These are phyloP conservation scores for Australoheros scitulus DNA, from an alignment of 2,113 vertebrate genomes.

Conservation along the genomic window DNA sequence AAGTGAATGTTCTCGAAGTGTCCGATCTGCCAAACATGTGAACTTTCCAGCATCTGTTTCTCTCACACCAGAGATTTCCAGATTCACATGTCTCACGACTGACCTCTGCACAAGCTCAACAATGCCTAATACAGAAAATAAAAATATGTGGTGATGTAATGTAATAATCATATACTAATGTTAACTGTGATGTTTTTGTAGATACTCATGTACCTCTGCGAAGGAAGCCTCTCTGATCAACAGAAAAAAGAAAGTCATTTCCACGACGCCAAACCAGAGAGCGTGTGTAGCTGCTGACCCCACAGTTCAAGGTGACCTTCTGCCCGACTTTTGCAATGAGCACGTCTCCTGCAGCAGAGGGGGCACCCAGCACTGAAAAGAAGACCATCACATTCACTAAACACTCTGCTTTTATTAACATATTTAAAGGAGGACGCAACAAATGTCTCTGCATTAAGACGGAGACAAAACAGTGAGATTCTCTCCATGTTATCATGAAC, in stretches of 20 bases:
- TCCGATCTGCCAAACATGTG: accelerated
- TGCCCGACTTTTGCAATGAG: background rate
- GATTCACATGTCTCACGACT: accelerated
- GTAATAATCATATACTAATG: accelerated
- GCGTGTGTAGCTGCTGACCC: accelerated
- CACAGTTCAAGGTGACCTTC: background rate
- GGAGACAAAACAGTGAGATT: background rate
- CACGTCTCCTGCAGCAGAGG: conserved; percentile 22
- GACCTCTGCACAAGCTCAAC: accelerated
- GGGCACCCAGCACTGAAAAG: conserved; percentile 55
- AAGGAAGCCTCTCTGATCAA: accelerated
- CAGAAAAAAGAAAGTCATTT: accelerated
- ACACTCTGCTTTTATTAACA: background rate
- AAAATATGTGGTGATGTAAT: background rate
- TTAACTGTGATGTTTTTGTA: accelerated
- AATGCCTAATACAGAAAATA: background rate
- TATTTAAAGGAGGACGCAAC: background rate
- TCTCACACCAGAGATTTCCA: background rate
- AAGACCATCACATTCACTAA: background rate
- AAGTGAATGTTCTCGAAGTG: accelerated
- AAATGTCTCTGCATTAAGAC: background rate
- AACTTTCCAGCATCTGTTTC: conserved; percentile 49
- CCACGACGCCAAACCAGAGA: background rate
- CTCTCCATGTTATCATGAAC: background rate
- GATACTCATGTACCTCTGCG: background rate